Evolutionary conservation across 1,140 invertebrate genomes (phyloP), one percentile per base, ranked within the genome.

Genomic region (Vanessa tameamea): DNA sequence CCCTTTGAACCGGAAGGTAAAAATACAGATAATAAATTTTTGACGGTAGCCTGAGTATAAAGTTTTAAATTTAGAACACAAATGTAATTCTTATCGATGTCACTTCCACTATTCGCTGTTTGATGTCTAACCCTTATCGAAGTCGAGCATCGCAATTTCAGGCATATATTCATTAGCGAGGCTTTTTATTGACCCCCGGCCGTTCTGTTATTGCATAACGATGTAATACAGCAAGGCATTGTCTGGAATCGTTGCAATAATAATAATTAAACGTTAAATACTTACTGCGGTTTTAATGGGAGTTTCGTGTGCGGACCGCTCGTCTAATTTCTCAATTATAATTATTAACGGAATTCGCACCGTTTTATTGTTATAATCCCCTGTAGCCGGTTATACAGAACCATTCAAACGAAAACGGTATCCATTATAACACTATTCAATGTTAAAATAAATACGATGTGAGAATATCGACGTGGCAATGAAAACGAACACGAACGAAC

Each of bases 271-370:
- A 73, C 55, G 57, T 70, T 72, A 77, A 75, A 76, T 77, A 66
- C 76, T 83, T 86, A 88, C 85, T 81, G 80, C 76, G 73, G 79
- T 73, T 84, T 84, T 87, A 84, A 84, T 82, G 76, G 69, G 70
- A 79, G 75, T 78, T 84, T 77, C 82, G 70, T 80, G 78, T 43
- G 64, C 53, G 37, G 66, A 16, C 73, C 63, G 47, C 47, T 77
- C 71, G 72, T 79, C 80, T 86, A 84, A 88, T 84, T 84, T 84
- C 82, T 85, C 79, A 79, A 87, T 88, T 82, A 83, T 77, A 83
- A 79, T 78, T 84, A 85, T 84, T 78, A 78, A 76, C 57, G 61
- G 70, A 67, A 80, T 81, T 81, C 64, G 67, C 77, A 78, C 72
- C 72, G 79, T 78, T 81, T 80, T 77, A 80, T 73, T 80, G 76